phyloP scores from a whole-genome alignment of 2,113 vertebrate species.

The Paradisaea rubra region DNA sequence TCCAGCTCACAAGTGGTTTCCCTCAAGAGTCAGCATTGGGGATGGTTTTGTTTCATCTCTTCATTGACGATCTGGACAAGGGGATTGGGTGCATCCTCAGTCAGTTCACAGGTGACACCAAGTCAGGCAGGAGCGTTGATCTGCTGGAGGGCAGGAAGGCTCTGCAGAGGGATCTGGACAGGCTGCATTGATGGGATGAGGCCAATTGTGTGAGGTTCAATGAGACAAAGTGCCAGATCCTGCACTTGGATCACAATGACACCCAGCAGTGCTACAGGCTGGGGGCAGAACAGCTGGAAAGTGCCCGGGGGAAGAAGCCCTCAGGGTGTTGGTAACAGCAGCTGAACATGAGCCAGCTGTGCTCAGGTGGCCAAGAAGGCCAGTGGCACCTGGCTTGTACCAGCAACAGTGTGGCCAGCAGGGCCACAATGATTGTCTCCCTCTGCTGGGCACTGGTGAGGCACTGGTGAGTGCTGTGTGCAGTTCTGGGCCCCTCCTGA shows the following conservation, averaged over 20 bases:
- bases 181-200: neutral
- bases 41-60: neutral
- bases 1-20: neutral
- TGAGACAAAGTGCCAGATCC: neutral
- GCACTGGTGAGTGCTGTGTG: neutral
- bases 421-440: neutral
- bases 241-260: neutral
- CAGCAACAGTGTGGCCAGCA: neutral
- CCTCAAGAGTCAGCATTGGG: neutral
- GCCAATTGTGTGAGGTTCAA: neutral
- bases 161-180: neutral
- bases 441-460: neutral
- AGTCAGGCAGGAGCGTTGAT: neutral
- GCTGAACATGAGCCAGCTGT: neutral
- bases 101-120: neutral
- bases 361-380: neutral
- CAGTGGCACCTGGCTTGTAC: neutral
- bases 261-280: rapidly evolving
- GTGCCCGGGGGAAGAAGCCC: rapidly evolving
- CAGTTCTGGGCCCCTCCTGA: neutral
- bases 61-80: rapidly evolving
- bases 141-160: neutral
- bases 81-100: neutral
- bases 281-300: neutral
- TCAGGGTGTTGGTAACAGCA: neutral